phyloP scores from a whole-genome alignment of 2,888 invertebrate genomes.

The Erebia ligea region DNA sequence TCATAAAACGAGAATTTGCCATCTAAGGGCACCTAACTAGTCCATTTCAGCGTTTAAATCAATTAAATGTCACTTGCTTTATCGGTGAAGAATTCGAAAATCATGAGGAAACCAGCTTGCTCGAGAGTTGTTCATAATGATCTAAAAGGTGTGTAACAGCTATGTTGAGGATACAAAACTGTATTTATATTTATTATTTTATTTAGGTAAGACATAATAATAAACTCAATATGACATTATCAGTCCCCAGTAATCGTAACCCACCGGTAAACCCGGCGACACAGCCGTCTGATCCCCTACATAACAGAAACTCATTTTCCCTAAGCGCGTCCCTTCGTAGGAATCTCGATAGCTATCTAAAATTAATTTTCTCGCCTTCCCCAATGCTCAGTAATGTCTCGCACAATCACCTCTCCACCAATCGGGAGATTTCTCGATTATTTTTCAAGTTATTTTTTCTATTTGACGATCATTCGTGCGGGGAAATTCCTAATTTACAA shows the following conservation, averaged over 20 bases:
- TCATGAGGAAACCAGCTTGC: no score
- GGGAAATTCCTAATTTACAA: neutral
- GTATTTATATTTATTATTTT: no score
- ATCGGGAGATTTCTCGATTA: conserved; percentile 21
- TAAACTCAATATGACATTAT: neutral
- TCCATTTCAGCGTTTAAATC: no score
- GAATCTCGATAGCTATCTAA: conserved; percentile 39
- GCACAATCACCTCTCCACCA: conserved; percentile 24
- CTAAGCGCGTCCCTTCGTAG: conserved; percentile 17
- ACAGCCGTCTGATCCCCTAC: conserved; percentile 4
- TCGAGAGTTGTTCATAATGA: no score
- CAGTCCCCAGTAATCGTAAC: neutral
- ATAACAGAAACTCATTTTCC: conserved; percentile 33
- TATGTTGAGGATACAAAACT: no score
- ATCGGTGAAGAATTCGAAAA: no score
- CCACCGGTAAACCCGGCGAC: neutral
- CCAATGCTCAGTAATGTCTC: conserved; percentile 37
- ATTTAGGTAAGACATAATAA: neutral
- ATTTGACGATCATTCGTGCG: neutral
- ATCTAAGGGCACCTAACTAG: no score
- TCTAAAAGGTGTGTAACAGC: no score
- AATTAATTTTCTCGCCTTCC: conserved; percentile 40
- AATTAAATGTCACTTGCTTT: no score
- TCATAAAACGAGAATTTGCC: no score
- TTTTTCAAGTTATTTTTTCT: neutral